Evolutionary conservation across 2,113 vertebrate species (phyloP), one percentile per base, ranked within the genome.

Genomic region (Zapus hudsonius): DNA sequence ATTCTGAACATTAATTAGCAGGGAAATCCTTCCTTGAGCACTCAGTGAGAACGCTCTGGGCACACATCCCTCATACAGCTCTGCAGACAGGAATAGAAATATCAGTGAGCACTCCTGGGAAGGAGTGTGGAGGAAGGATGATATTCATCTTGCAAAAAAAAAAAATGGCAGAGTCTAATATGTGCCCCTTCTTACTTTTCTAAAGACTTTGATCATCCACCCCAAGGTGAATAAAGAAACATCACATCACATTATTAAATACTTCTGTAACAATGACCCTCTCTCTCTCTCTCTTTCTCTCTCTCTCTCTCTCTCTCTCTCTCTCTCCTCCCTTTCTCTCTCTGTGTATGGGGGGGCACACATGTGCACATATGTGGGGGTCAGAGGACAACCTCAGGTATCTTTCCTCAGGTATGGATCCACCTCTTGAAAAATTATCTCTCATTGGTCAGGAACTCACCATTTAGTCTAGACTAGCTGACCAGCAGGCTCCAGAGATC

Each of bases 121-220:
- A 83, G 47, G 19, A 15, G 15, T 6, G 23, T 36, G 69, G 15
- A 36, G 33, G 31, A 42, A 66, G 27, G 72, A 88, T 29, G 31
- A 42, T 7, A 42, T 2, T 74, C 80, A 33, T 1, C 0, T 89
- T 64, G 33, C 44, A 52, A 92, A 67, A n/a, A n/a, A n/a, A n/a
- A n/a, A n/a, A n/a, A 55, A 8, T 17, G 1, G 1, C 29, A 55
- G 59, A 2, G 13, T n/a, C 76, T 72, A 92, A 89, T 72, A 80
- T 80, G 44, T 52, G 67, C 75, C 86, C 72, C 2, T 42, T 95
- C 95, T 85, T 47, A 1, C n/a, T 70, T 85, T 93, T 95, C 87
- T 80, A 81, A 97, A 94, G 74, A 47, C 82, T 93, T 94, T 94
- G 94, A 83, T 90, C 94, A 70, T 59, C 95, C 85, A 81, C 36